These are phyloP conservation scores for Bombylius major DNA, from an alignment of 2,888 invertebrate genomes.

Conservation along the genomic window DNA sequence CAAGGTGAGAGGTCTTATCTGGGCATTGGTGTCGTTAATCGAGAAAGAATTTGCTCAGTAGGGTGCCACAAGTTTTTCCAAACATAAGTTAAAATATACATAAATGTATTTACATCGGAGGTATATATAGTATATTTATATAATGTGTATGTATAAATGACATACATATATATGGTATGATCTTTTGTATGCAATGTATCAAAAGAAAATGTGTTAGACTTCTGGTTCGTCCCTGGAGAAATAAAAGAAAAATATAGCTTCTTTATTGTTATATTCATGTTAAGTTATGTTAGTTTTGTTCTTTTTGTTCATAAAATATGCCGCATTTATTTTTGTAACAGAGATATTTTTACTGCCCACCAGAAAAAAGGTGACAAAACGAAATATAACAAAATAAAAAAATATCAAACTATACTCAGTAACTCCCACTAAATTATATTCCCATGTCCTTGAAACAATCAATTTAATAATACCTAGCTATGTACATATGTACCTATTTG, in stretches of 20 bases:
- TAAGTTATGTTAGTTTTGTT: neutral
- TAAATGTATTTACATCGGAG: too few relatives aligned
- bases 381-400: slow-evolving; percentile 4
- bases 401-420: neutral
- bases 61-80: slow-evolving; percentile 12
- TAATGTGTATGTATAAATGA: too few relatives aligned
- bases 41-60: slow-evolving; percentile 10
- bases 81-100: neutral
- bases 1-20: slow-evolving; percentile 7
- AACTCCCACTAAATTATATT: slow-evolving; percentile 8
- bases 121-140: too few relatives aligned
- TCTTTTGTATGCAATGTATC: neutral
- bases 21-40: slow-evolving; percentile 11
- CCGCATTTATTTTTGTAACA: slow-evolving; percentile 3
- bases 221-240: slow-evolving; percentile 3
- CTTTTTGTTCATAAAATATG: slow-evolving; percentile 1
- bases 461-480: neutral
- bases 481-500: too few relatives aligned
- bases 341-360: neutral
- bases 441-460: slow-evolving; percentile 5
- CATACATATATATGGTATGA: neutral
- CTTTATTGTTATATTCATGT: neutral
- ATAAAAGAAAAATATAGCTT: too few relatives aligned
- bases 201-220: neutral
- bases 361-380: slow-evolving; percentile 5